These are phyloP conservation scores for Ochropleura leucogaster DNA, from an alignment of 2,888 invertebrate genomes.

Conservation along the genomic window DNA sequence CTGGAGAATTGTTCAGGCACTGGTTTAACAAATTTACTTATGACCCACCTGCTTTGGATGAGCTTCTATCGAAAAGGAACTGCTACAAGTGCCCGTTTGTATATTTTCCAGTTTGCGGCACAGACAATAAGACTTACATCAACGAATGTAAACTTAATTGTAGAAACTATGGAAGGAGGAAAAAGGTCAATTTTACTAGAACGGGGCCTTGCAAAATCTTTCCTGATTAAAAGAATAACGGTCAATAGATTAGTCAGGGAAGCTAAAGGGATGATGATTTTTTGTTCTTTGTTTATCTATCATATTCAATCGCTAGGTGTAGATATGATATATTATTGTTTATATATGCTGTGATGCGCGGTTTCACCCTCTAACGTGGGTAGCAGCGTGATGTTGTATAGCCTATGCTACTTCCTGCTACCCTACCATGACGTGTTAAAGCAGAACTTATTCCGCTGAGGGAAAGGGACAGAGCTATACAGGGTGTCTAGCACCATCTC, in stretches of 20 bases:
- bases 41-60: neutral
- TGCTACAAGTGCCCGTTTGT: slow-evolving; percentile 69
- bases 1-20: neutral
- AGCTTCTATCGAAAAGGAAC: fast-evolving
- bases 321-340: no score
- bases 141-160: slow-evolving; percentile 74
- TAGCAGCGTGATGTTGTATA: no score
- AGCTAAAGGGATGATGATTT: neutral
- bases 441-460: no score
- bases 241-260: neutral
- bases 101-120: slow-evolving; percentile 72
- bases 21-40: neutral
- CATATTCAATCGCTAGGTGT: no score
- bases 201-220: slow-evolving; percentile 43
- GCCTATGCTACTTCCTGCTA: no score
- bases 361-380: no score
- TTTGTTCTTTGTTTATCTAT: no score
- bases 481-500: no score
- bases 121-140: slow-evolving; percentile 71
- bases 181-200: slow-evolving; percentile 1
- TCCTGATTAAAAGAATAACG: neutral
- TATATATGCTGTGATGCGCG: no score
- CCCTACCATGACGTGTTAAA: no score
- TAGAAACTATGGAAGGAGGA: slow-evolving; percentile 34
- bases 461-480: no score